Percentiles rank a stretch among this genome's conserved stretches.
Conservation (phyloP, 2,888 invertebrate genomes). For the Drosophila atroscutellata region DNA sequence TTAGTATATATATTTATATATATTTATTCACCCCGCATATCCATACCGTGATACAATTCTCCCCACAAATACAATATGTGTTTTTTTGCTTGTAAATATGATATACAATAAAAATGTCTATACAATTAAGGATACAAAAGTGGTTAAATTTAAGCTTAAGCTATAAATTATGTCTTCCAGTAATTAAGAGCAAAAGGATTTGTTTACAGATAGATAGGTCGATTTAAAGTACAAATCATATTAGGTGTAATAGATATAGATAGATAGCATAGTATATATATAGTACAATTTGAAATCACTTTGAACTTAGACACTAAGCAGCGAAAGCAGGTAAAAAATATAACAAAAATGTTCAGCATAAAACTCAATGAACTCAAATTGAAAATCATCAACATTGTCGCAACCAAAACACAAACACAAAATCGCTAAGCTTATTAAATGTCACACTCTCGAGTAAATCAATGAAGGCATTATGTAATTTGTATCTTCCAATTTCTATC, state of each 20-base stretch:
- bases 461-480: conserved; percentile 32
- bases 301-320: conserved; percentile 59
- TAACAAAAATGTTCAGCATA: conserved; percentile 36
- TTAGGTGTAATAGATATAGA: conserved; percentile 48
- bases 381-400: conserved; percentile 13
- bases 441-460: conserved; percentile 15
- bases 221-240: conserved; percentile 61
- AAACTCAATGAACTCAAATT: conserved; percentile 35
- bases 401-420: conserved; percentile 11
- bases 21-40: conserved; percentile 71
- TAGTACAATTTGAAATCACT: conserved; percentile 73
- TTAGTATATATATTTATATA: conserved; percentile 65
- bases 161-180: conserved; percentile 73
- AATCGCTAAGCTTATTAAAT: conserved; percentile 31
- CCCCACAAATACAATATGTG: conserved; percentile 72
- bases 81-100: conserved; percentile 57
- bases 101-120: conserved; percentile 73
- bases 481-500: not conserved
- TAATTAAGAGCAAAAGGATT: conserved; percentile 55
- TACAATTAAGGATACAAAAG: conserved; percentile 79
- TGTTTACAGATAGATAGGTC: conserved; percentile 39
- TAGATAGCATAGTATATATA: conserved; percentile 30
- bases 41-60: conserved; percentile 71
- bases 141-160: conserved; percentile 69
- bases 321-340: conserved; percentile 58